These are phyloP conservation scores for Neosalanx taihuensis DNA, from an alignment of 2,797 vertebrate species.

Conservation along the genomic window DNA sequence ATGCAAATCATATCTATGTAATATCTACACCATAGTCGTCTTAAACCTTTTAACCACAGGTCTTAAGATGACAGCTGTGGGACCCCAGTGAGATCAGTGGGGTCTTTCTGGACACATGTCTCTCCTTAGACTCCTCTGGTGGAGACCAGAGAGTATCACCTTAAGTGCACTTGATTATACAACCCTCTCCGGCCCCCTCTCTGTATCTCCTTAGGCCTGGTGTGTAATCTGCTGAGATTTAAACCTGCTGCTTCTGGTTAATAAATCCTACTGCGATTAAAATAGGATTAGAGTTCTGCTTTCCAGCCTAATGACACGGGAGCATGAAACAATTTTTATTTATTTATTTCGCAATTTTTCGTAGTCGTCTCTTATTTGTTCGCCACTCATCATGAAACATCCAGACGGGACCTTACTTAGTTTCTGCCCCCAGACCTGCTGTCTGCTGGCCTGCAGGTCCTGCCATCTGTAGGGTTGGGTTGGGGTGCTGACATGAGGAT, in stretches of 20 bases:
- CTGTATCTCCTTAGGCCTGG: conserved; percentile 65
- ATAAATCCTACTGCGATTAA: conserved; percentile 74
- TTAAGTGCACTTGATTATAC: conserved; percentile 68
- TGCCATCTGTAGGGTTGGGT: conserved; percentile 46
- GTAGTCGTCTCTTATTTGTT: conserved; percentile 5
- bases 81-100: not conserved
- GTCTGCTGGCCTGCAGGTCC: conserved; percentile 39
- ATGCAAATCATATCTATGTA: conserved; percentile 26
- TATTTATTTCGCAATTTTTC: conserved; percentile 16
- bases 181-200: conserved; percentile 36
- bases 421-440: conserved; percentile 8
- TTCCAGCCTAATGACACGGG: conserved; percentile 63
- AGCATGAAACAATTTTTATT: conserved; percentile 56
- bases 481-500: conserved; percentile 51
- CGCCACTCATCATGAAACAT: not conserved
- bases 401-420: conserved; percentile 23
- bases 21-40: no score
- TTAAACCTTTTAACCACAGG: no score
- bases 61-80: not conserved
- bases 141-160: conserved; percentile 53
- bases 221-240: conserved; percentile 76
- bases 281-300: conserved; percentile 72
- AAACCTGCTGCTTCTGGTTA: conserved; percentile 78
- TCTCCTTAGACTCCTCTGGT: conserved; percentile 9
- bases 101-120: not conserved